Evolutionary conservation across 2,113 vertebrate genomes (phyloP), one percentile per base, ranked within the genome.

Genomic region (Sporophila hypoxantha): DNA sequence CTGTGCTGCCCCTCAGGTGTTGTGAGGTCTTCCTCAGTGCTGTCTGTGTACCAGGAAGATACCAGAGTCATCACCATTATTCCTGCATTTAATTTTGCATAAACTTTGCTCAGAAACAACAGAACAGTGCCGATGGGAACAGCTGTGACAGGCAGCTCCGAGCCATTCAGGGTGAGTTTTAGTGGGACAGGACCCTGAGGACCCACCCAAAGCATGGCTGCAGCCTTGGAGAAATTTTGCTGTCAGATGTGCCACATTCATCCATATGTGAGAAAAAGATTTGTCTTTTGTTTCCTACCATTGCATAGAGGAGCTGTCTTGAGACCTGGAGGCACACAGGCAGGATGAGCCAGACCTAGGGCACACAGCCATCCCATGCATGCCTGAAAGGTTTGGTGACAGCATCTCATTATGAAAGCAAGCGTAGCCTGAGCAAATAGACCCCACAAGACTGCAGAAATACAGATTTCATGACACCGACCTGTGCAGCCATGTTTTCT

Each of bases 81-180:
- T 69, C 42, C 67, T 88, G 68, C 36, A 14, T 62, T 88, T 88
- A 77, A 73, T 91, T 88, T 78, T 95, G 55, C 56, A 39, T 89
- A 32, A 84, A 56, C 76, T 80, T 87, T 57, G 57, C 64, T 85
- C 49, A 86, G 88, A 90, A 89, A 64, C 67, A 69, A 26, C 41
- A 79, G 74, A 64, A 39, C 66, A 81, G 19, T 60, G 60, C 70
- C 13, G 1, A 12, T 56, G 80, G 80, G 70, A 82, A 5, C 32
- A 57, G 67, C 62, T 78, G 37, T 17, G 65, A 17, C 47, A 65
- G 18, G 37, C 64, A 62, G 5, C 59, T 91, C 55, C 5, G 4
- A 78, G 62, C 37, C 50, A 34, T 44, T 62, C 16, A 5, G 26
- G 18, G 50, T 55, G 27, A 92, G 53, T 65, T 90, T 89, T 47